These are phyloP conservation scores for Scaeva pyrastri DNA, from an alignment of 2,888 invertebrate genomes.

Conservation along the genomic window DNA sequence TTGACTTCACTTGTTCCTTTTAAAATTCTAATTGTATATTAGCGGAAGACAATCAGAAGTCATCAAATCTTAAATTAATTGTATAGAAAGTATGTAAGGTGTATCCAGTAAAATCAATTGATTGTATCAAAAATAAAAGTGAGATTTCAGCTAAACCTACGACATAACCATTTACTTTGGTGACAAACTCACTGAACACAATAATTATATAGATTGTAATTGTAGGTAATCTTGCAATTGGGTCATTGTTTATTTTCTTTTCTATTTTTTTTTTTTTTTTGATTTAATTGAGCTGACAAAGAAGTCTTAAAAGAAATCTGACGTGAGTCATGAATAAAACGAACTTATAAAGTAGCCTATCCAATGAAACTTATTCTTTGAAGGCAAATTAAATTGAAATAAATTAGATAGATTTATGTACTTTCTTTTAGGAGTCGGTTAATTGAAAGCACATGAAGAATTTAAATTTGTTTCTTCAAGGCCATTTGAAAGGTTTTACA, in stretches of 20 bases:
- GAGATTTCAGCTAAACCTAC: not conserved
- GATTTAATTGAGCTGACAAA: not conserved
- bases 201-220: not conserved
- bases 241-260: conserved; percentile 23
- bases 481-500: no score
- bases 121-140: no score
- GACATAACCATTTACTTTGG: not conserved
- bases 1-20: no score
- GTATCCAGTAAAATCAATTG: no score
- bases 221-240: not conserved
- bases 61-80: no score
- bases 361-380: not conserved
- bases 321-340: not conserved
- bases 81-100: no score
- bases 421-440: no score
- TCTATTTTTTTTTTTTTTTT: not conserved
- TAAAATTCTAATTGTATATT: no score
- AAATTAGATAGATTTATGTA: no score
- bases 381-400: not conserved
- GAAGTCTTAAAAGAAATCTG: not conserved
- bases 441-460: no score
- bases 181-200: conserved; percentile 22
- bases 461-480: no score
- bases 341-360: not conserved
- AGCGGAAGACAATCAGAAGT: no score